phyloP scores from a whole-genome alignment of 2,797 vertebrate genomes.

The Bradypus variegatus region DNA sequence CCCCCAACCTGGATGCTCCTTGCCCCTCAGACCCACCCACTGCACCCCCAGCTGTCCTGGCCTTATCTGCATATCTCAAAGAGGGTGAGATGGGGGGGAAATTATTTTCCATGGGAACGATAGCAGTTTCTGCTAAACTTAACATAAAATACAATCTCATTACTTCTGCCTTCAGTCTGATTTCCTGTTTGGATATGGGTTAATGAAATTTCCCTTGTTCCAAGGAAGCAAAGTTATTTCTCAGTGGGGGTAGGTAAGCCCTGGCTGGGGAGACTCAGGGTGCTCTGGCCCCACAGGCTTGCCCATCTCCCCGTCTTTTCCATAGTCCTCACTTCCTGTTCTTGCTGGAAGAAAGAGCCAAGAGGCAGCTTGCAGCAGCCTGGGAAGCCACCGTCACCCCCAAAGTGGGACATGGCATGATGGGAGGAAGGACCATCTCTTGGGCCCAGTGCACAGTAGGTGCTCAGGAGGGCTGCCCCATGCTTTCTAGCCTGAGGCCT shows the following conservation, averaged over 20 bases:
- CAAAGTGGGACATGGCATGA: neutral
- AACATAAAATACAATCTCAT: constrained; percentile 55
- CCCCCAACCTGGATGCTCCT: too few species aligned
- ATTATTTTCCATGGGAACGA: constrained; percentile 44
- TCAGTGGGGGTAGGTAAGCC: neutral
- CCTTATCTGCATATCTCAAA: neutral
- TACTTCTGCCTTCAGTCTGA: constrained; percentile 49
- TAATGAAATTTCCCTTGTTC: constrained; percentile 45
- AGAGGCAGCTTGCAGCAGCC: neutral
- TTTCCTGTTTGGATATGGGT: constrained; percentile 34
- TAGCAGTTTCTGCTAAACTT: constrained; percentile 60
- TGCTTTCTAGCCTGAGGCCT: neutral
- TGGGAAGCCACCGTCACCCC: neutral
- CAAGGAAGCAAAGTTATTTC: constrained; percentile 21
- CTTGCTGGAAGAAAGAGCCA: neutral
- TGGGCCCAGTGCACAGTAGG: neutral
- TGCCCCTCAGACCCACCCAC: neutral
- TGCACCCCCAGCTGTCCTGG: neutral
- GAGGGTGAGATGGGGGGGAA: too few species aligned
- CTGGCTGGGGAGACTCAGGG: neutral
- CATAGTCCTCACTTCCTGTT: neutral
- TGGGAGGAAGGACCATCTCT: neutral
- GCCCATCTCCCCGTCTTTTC: neutral
- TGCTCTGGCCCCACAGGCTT: neutral
- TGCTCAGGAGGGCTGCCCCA: neutral